Evolutionary conservation across 2,113 vertebrate species (phyloP), one percentile per base, ranked within the genome.

Genomic region (Phalacrocorax brasilianus): DNA sequence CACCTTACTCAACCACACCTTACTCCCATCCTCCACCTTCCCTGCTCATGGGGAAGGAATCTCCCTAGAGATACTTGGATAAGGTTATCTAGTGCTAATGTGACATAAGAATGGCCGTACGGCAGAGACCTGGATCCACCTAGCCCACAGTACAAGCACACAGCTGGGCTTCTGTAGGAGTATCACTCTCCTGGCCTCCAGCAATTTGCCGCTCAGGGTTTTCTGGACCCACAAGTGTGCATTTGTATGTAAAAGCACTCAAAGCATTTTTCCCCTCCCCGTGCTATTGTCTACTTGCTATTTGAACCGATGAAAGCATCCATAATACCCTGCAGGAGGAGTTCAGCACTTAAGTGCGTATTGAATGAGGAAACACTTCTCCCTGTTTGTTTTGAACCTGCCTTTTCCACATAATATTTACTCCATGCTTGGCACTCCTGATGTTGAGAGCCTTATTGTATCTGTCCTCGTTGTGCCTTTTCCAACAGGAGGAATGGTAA

Each of bases 71-170:
- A 82, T 30, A 82, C 5, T 14, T 1, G 0, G 30, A 14, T 49
- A 44, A 75, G n/a, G 84, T 89, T 87, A 92, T 93, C 91, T 87
- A 50, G 80, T n/a, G 85, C 70, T 91, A 66, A 87, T 50, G 38
- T 21, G 52, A 71, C 47, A 27, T 4, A 53, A 52, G 73, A 66
- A 58, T 5, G 32, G 84, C 67, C 76, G 66, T 3, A 49, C 2
- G 50, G 70, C 32, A 93, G 38, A 84, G n/a, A 71, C 56, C 30
- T 77, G 93, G 42, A 74, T 26, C 21, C 24, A 56, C 58, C 72
- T 11, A 58, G n/a, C 55, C 89, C 75, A 38, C 9, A 70, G 58
- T 12, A 24, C 55, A 40, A 70, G 80, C 67, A 68, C 0, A 21
- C 28, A 71, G 65, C 33, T 38, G 22, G 6, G 5, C 14, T 91